These are phyloP conservation scores for Himalopsyche tibetana DNA, from an alignment of 2,888 invertebrate species.

Conservation along the genomic window DNA sequence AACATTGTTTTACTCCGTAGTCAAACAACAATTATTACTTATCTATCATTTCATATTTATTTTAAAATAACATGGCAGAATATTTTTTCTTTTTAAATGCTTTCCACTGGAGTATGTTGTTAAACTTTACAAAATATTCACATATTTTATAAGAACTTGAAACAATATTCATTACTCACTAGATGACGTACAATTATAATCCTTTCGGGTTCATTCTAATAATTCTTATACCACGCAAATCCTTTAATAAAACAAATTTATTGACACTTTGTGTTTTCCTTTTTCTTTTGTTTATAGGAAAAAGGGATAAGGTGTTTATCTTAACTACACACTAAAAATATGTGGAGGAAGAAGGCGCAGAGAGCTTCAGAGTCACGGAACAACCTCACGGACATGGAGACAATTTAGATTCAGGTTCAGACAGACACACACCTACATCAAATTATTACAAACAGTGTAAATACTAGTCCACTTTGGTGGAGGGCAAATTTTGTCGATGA, in stretches of 20 bases:
- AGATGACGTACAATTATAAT: slow-evolving; percentile 54
- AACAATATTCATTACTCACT: slow-evolving; percentile 46
- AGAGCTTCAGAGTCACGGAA: slow-evolving; percentile 23
- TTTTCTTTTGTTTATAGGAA: slow-evolving; percentile 63
- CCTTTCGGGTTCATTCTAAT: slow-evolving; percentile 44
- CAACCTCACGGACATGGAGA: slow-evolving; percentile 17
- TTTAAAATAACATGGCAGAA: too few relatives aligned
- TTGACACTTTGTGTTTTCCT: slow-evolving; percentile 57
- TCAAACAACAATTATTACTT: too few relatives aligned
- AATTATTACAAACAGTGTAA: slow-evolving; percentile 36
- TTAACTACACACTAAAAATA: slow-evolving; percentile 24
- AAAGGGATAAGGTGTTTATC: slow-evolving; percentile 55
- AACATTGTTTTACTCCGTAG: too few relatives aligned
- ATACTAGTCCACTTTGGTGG: slow-evolving; percentile 26
- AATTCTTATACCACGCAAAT: slow-evolving; percentile 17
- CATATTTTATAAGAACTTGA: too few relatives aligned
- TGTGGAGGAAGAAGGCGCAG: slow-evolving; percentile 33
- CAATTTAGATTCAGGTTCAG: slow-evolving; percentile 26
- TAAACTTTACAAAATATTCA: too few relatives aligned
- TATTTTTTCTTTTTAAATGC: too few relatives aligned
- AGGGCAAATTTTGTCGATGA: slow-evolving; percentile 27
- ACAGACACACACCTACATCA: slow-evolving; percentile 22
- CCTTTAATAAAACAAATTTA: slow-evolving; percentile 55
- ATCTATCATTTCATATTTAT: too few relatives aligned
- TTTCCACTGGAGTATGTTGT: too few relatives aligned